Conservation (phyloP, 1,140 invertebrate genomes). For the Magallana ariakensis region DNA sequence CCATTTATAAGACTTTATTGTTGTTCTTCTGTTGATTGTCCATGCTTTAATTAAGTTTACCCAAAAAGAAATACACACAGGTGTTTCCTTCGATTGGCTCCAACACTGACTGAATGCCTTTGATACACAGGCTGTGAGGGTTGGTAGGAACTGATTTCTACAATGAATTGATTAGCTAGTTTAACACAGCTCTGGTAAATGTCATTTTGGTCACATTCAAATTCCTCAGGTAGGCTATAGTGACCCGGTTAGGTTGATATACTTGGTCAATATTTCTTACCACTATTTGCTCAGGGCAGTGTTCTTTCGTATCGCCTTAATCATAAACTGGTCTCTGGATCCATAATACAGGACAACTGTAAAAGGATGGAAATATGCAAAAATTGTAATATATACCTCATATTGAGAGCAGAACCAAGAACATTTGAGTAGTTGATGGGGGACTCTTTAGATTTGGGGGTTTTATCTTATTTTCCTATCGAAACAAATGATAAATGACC, state of each 20-base stretch:
- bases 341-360: background rate
- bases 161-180: background rate
- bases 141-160: background rate
- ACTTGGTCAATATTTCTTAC: slow-evolving; percentile 26
- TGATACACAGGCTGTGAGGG: no score
- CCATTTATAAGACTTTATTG: no score
- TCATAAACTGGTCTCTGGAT: background rate
- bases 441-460: background rate
- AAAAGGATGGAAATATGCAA: background rate
- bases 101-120: no score
- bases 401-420: background rate
- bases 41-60: no score
- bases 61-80: no score
- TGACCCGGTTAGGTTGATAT: background rate
- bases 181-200: background rate
- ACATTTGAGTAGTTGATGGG: background rate
- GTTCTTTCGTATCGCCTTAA: background rate
- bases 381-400: background rate
- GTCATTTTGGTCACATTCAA: background rate
- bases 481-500: background rate
- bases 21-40: no score
- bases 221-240: background rate
- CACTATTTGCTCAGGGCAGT: background rate
- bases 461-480: background rate
- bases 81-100: no score